Evolutionary conservation across 2,797 vertebrate species (phyloP), one percentile per base, ranked within the genome.

Genomic region (Phrynocephalus forsythii): DNA sequence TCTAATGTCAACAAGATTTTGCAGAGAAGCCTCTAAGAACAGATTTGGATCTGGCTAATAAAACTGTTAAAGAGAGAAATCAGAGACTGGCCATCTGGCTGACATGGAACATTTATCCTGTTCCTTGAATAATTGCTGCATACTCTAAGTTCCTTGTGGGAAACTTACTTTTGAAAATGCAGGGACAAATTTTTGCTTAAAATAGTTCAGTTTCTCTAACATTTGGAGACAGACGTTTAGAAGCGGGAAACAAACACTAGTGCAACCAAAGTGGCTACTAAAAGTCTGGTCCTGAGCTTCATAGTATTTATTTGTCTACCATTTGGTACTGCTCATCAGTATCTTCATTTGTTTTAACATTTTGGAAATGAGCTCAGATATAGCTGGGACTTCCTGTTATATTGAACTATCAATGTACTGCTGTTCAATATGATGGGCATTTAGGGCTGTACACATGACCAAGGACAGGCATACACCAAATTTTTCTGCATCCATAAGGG

Each of bases 1-100:
- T 72, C 75, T 79, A 83, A 83, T 87, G 73, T 83, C 63, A 69
- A 87, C n/a, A 77, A 87, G 80, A 15, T n/a, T 79, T 30, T 66
- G 68, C 68, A 72, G 20, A 20, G 38, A 75, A 50, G 60, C 56
- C 22, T 50, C 69, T 50, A 22, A n/a, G 79, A 67, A 84, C 50
- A 84, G 28, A 79, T 79, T 88, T 84, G 82, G 76, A 30, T 63
- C 77, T 78, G 60, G 72, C 50, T 84, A 88, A 83, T 71, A 79
- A 83, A 33, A 78, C 48, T 71, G 33, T 87, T 87, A 78, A 71
- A 83, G 66, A 73, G 5, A 82, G 71, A 71, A 48, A 84, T 48
- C 38, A 63, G 68, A 44, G 30, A 63, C 26, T 72, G 68, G 75
- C 75, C 87, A 88, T 73, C 87, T 84, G 82, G 52, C 63, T 33